Conservation (phyloP, 2,888 invertebrate genomes). For the Melieria omissa region DNA sequence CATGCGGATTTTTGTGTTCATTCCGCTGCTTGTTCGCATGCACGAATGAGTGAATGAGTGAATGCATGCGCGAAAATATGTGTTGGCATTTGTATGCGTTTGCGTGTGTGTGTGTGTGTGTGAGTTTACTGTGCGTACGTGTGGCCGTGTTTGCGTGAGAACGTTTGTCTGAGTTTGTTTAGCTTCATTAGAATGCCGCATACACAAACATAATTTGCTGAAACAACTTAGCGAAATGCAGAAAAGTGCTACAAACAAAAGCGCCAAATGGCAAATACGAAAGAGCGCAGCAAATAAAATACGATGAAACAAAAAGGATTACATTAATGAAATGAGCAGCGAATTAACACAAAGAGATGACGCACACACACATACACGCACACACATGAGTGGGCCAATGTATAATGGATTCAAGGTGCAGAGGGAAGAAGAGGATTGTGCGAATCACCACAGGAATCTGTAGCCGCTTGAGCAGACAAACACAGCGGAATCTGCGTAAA, state of each 20-base stretch:
- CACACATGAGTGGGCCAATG: too few species aligned
- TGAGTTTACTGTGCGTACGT: constrained; percentile 5
- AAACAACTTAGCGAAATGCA: constrained; percentile 43
- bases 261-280: constrained; percentile 17
- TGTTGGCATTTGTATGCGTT: not conserved
- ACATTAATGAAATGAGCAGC: constrained; percentile 45
- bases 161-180: constrained; percentile 24
- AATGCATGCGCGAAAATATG: not conserved
- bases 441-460: too few species aligned
- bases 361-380: too few species aligned
- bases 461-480: too few species aligned
- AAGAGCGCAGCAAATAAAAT: constrained; percentile 13
- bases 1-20: too few species aligned
- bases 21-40: too few species aligned
- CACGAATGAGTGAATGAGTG: not conserved
- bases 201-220: constrained; percentile 43
- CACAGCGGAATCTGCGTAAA: too few species aligned
- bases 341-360: constrained; percentile 42
- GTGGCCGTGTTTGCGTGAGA: constrained; percentile 29
- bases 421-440: too few species aligned
- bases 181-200: constrained; percentile 43
- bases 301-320: constrained; percentile 38
- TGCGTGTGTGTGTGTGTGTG: constrained; percentile 11
- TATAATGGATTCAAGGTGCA: too few species aligned
- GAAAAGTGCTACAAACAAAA: constrained; percentile 22